Evolutionary conservation across 2,888 invertebrate species (phyloP).

Genomic region (Arrhopalites spinosus): DNA sequence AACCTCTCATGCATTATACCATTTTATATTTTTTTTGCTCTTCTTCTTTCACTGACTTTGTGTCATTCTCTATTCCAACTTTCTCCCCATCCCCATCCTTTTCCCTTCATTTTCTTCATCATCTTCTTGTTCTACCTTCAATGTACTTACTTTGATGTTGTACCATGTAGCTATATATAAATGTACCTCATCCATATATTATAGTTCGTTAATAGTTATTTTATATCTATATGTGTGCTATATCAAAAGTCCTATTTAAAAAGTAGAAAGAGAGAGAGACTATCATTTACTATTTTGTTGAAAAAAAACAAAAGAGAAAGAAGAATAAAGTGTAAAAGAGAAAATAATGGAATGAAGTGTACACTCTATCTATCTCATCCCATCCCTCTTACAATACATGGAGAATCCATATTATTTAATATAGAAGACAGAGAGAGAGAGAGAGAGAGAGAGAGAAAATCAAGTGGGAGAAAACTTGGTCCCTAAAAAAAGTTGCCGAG

Average conservation of each 20-base stretch:
- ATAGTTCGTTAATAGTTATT: no score
- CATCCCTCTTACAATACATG: background rate
- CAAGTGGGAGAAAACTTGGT: background rate
- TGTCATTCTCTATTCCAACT: background rate
- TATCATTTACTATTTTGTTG: constrained; percentile 3
- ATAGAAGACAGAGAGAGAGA: background rate
- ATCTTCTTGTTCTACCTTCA: background rate
- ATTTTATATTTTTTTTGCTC: constrained; percentile 23
- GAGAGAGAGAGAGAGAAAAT: background rate
- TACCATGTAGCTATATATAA: no score
- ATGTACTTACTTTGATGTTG: background rate
- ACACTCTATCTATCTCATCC: background rate
- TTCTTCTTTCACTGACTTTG: background rate
- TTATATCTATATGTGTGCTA: no score
- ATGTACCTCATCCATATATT: no score
- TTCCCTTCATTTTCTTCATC: background rate
- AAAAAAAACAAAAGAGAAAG: background rate
- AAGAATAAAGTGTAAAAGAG: background rate
- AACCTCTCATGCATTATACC: constrained; percentile 20
- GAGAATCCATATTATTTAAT: background rate
- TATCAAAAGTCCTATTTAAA: no score
- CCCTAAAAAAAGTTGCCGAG: constrained; percentile 26
- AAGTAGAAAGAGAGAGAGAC: constrained; percentile 10
- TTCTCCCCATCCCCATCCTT: background rate
- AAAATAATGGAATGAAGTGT: background rate